Evolutionary conservation across 64 coral and sea anemone species (phyloP).

Genomic region (Trachythela sp.): DNA sequence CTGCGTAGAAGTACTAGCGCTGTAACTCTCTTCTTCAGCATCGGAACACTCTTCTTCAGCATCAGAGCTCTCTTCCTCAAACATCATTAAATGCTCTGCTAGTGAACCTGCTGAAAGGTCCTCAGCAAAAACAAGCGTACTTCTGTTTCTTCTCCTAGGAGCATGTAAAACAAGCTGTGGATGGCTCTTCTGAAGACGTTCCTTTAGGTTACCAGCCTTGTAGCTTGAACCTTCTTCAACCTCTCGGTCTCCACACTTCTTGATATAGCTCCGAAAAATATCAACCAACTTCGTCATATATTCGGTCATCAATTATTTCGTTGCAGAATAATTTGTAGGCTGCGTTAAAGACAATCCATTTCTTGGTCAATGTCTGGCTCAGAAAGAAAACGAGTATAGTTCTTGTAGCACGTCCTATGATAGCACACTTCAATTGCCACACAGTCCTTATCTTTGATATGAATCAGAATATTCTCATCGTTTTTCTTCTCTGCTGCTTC

Average conservation of each 20-base stretch:
- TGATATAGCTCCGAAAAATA: constrained; percentile 16
- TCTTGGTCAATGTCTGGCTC: neutral
- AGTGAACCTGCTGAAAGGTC: neutral
- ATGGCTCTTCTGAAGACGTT: constrained; percentile 20
- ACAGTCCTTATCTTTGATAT: neutral
- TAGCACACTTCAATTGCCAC: neutral
- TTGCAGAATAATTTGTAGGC: neutral
- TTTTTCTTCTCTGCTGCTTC: neutral
- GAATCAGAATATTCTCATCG: neutral
- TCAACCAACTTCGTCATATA: neutral
- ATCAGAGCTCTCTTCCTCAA: neutral
- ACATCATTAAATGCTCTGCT: constrained; percentile 1
- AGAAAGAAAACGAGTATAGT: neutral
- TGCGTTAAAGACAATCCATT: neutral
- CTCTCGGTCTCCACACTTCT: neutral
- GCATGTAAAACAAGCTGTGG: neutral
- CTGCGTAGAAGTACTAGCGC: neutral
- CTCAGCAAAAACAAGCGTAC: constrained; percentile 13
- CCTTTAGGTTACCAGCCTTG: neutral
- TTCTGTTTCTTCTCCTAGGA: constrained; percentile 12
- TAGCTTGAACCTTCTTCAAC: constrained; percentile 1
- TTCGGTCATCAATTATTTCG: neutral
- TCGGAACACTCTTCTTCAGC: neutral
- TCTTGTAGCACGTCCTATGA: constrained; percentile 4
- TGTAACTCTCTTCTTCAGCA: neutral